phyloP scores from a whole-genome alignment of 2,797 vertebrate genomes.

The Danio aesculapii region DNA sequence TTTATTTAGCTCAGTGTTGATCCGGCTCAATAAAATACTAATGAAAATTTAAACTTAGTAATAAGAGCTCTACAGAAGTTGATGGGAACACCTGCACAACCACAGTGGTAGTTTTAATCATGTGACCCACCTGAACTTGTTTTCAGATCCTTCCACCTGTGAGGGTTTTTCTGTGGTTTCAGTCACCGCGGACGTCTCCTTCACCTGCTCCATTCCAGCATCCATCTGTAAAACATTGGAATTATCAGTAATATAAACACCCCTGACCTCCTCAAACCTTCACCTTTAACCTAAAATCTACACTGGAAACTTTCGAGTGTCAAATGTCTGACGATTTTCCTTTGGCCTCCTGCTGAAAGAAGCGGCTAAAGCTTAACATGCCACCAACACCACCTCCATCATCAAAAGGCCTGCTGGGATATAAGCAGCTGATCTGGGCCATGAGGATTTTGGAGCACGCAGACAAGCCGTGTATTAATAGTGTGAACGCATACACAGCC shows the following conservation, averaged over 20 bases:
- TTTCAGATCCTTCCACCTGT: constrained; percentile 66
- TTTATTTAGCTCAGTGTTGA: too few species aligned
- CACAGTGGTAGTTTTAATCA: not conserved
- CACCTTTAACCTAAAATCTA: constrained; percentile 13
- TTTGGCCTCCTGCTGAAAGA: not conserved
- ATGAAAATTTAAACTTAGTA: too few species aligned
- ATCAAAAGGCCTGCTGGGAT: constrained; percentile 17
- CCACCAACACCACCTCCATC: not conserved
- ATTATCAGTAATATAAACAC: not conserved
- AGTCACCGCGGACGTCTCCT: constrained; percentile 57
- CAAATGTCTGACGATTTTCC: not conserved
- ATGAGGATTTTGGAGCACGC: not conserved
- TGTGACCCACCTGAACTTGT: constrained; percentile 70
- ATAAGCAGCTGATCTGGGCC: constrained; percentile 8
- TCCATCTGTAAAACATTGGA: constrained; percentile 72
- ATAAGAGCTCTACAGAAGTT: too few species aligned
- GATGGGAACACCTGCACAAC: not conserved
- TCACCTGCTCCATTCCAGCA: constrained; percentile 65
- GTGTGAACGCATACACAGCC: not conserved
- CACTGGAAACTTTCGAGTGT: not conserved
- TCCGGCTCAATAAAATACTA: too few species aligned
- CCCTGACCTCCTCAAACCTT: not conserved
- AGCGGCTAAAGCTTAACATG: constrained; percentile 20
- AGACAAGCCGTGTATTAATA: constrained; percentile 10
- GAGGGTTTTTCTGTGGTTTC: constrained; percentile 62